phyloP scores from a whole-genome alignment of 2,888 invertebrate genomes.

The Synergus umbraculus region DNA sequence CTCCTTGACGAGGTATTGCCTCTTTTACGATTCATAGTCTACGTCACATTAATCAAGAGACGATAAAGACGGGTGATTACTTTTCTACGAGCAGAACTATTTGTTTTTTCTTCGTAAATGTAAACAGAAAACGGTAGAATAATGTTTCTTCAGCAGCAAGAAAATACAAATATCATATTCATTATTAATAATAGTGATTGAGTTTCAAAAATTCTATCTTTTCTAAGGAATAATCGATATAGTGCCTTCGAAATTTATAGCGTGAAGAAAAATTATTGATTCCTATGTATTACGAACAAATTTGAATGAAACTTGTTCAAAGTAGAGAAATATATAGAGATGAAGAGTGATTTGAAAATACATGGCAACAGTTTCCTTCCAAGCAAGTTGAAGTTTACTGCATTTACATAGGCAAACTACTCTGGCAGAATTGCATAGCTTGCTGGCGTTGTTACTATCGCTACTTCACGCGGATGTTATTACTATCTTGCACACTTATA shows the following conservation, averaged over 20 bases:
- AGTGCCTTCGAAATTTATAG: too few species aligned
- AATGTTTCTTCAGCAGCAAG: neutral
- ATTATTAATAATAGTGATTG: too few species aligned
- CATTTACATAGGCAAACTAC: constrained; percentile 7
- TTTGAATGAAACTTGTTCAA: neutral
- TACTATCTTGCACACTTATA: constrained; percentile 1
- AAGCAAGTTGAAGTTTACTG: neutral
- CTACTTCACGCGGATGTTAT: neutral
- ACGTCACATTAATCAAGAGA: constrained; percentile 24
- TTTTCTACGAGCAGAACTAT: neutral
- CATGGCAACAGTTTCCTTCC: neutral
- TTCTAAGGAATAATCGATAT: too few species aligned
- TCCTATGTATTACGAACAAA: neutral
- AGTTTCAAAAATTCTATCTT: too few species aligned
- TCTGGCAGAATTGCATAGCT: neutral
- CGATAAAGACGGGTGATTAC: constrained; percentile 21
- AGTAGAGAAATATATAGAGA: neutral
- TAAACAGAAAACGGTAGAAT: neutral
- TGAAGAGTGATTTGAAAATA: neutral
- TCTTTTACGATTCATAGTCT: constrained; percentile 34
- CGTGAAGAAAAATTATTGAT: neutral
- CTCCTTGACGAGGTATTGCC: neutral
- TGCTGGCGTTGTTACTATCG: constrained; percentile 1
- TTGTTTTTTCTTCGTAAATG: neutral
- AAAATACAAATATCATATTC: too few species aligned